A percentile compares a stretch with the other conserved stretches of the same genome.
Evolutionary conservation across 2,113 vertebrate species (phyloP).

Genomic region (Notothenia coriiceps): DNA sequence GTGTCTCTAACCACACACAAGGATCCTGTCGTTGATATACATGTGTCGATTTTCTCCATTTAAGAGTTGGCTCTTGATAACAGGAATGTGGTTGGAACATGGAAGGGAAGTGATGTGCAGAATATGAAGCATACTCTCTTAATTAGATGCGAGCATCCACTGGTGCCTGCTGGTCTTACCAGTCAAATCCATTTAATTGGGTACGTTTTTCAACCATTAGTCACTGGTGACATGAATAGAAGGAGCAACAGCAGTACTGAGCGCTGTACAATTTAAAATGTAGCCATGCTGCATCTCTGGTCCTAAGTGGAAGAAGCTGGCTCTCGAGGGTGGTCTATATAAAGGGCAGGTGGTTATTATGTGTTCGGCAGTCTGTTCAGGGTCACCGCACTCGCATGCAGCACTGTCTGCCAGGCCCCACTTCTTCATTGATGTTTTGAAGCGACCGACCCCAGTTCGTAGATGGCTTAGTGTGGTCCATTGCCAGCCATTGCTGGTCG

Average conservation of each 20-base stretch:
- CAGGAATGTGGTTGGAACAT: not conserved
- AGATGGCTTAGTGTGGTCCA: too few species aligned
- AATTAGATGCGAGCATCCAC: not conserved
- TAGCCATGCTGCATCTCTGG: too few species aligned
- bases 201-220: slow-evolving; percentile 2
- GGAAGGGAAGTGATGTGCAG: not conserved
- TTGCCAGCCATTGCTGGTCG: too few species aligned
- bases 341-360: too few species aligned
- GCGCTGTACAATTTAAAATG: not conserved
- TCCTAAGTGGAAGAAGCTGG: too few species aligned
- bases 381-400: too few species aligned
- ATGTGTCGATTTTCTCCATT: not conserved
- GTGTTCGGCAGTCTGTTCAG: too few species aligned
- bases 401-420: too few species aligned
- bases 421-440: too few species aligned
- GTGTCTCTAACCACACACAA: slow-evolving; percentile 35
- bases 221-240: slow-evolving; percentile 9
- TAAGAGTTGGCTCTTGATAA: not conserved
- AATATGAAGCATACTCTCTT: not conserved
- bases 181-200: slow-evolving; percentile 21
- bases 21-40: slow-evolving; percentile 9
- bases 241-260: slow-evolving; percentile 32
- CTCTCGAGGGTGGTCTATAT: too few species aligned
- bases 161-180: slow-evolving; percentile 2
- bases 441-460: too few species aligned